Base-by-base conservation (phyloP, 2,113 vertebrate genomes). In the Leucosticte australis region DNA sequence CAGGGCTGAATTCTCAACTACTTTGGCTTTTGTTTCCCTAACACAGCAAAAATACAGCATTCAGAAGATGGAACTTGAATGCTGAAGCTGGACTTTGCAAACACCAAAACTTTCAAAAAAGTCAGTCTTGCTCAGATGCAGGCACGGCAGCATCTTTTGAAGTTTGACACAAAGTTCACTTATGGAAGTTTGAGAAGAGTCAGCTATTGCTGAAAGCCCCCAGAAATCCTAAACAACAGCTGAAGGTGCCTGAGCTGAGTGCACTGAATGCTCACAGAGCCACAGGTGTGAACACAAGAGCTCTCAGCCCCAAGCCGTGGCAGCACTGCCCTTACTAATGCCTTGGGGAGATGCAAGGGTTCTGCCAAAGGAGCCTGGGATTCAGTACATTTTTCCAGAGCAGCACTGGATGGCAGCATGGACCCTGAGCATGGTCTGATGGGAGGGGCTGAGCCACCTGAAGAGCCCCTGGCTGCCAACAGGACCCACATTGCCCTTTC, bases 361-460 rank as follows among this genome's bases (percentile, higher is more conserved):
- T 13, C 46, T 37, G 14, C 3, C 42, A 42, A 4, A 13, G 13
- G 28, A 60, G 22, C 7, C 28, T 41, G 73, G 77, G 20, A n/a
- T 46, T 42, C 65, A 28, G 15, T 15, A n/a, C 13, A 11, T 53
- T 84, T 83, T 78, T 3, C 70, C 30, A 35, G 62, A 50, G 78
- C 69, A 95, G 94, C 74, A 65, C 87, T 82, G 92, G 83, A 81
- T 60, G 80, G 83, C 80, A 95, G 91, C 76, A 78, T 4, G 89
- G 91, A 68, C 53, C 33, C 60, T 82, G 4, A 79, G 85, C 0
- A 0, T 2, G 57, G 14, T 27, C 23, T 0, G 23, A 17, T 9
- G 42, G 52, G 39, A 44, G 21, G 22, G 77, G 47, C n/a, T 0
- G 19, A 89, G 57, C 67, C 83, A 33, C 56, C 46, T 26, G 3